phyloP scores from a whole-genome alignment of 1,140 invertebrate species.

The Caenorhabditis elegans region WBcel235 BX284606.5:16995501-16996000 shows the following conservation, averaged over 20 bases:
- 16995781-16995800: too few relatives aligned
- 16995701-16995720: conserved; percentile 2
- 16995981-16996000: neutral
- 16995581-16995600: neutral
- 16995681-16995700: conserved; percentile 24
- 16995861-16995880: too few relatives aligned
- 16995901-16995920: too few relatives aligned
- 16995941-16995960: neutral
- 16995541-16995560: neutral
- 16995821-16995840: too few relatives aligned
- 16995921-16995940: neutral
- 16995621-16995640: neutral
- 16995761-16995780: neutral
- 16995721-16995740: neutral
- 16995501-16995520: neutral
- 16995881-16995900: too few relatives aligned
- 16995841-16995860: too few relatives aligned
- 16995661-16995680: conserved; percentile 30
- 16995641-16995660: neutral
- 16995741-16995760: neutral
- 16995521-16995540: neutral
- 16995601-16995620: neutral
- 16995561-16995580: neutral
- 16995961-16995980: neutral
- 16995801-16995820: too few relatives aligned